Evolutionary conservation across 2,113 vertebrate species (phyloP).

Genomic region (Pseudopodoces humilis): DNA sequence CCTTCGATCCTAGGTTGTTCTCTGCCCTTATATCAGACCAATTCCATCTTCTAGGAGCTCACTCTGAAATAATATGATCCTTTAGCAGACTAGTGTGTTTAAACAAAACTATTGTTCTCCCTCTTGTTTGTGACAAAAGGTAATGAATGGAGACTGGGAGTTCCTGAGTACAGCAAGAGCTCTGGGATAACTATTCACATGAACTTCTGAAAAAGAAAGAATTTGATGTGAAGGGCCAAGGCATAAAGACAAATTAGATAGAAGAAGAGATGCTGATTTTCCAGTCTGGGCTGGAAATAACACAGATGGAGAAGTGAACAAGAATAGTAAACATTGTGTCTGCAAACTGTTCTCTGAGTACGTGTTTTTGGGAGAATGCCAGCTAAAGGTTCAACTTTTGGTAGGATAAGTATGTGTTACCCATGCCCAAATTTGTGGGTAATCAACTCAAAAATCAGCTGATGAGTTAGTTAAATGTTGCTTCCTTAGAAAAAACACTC

Average conservation of each 20-base stretch:
- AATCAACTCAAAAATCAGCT: background rate
- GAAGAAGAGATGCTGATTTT: background rate
- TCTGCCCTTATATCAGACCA: background rate
- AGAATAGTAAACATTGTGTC: background rate
- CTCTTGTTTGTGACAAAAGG: slow-evolving; percentile 4
- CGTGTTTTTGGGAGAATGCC: background rate
- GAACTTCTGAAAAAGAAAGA: slow-evolving; percentile 16
- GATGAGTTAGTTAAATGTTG: background rate
- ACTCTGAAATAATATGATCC: background rate
- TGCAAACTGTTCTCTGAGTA: background rate
- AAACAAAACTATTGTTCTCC: background rate
- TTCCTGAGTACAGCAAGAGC: background rate
- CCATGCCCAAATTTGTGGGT: background rate
- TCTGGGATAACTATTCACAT: background rate
- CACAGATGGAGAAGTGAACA: slow-evolving; percentile 1
- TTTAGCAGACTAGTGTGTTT: background rate
- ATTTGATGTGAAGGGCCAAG: background rate
- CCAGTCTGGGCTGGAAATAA: background rate
- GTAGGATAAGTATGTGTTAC: background rate
- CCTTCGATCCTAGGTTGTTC: background rate
- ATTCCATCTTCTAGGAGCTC: background rate
- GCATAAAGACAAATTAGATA: background rate
- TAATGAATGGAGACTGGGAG: background rate
- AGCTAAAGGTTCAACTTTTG: background rate
- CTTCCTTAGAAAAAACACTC: background rate